Base-by-base conservation (phyloP, 2,888 invertebrate genomes). In the Cerceris rybyensis region DNA sequence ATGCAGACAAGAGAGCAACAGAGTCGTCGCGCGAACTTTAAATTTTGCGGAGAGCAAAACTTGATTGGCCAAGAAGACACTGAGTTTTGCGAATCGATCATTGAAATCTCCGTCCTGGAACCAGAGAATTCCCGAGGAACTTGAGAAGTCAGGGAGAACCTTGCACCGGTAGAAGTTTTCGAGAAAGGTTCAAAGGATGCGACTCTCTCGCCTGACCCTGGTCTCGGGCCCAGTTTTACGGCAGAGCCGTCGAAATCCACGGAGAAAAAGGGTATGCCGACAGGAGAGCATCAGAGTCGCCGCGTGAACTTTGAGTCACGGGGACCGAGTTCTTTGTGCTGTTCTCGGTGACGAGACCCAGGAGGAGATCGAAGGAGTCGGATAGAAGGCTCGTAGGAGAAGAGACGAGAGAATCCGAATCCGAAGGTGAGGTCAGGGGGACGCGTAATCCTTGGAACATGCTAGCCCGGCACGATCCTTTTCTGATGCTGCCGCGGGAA, bases 391-490 rank as follows among this genome's bases (percentile, higher is more conserved):
- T 16, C 43, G 41, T 39, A 16, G 59, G 61, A 17, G 28, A 42
- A 52, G 67, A 68, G 54, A 43, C 61, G 57, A 67, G 80, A 77
- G 82, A 81, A 77, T 76, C 70, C 75, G 61, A 78, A 28, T 28
- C 28, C 28, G 28, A 28, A 71, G 76, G 68, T 76, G 79, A 69
- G 72, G 76, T 55, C 64, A 60, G 83, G 78, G 86, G 86, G 85
- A 85, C 78, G 75, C 77, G 77, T 92, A 92, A 92, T 92, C 92
- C 91, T 87, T 80, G 83, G 86, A 82, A 83, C 75, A 82, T 77
- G 86, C 86, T 86, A 81, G 78, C 78, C 80, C 81, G 87, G 87
- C 92, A 92, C 91, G 92, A 90, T 88, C 86, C 84, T 87, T 84
- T 88, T 89, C 83, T 86, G 84, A 88, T 82, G 79, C 71, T 50